Conservation (phyloP, 2,113 vertebrate genomes). For the Hippocampus abdominalis region DNA sequence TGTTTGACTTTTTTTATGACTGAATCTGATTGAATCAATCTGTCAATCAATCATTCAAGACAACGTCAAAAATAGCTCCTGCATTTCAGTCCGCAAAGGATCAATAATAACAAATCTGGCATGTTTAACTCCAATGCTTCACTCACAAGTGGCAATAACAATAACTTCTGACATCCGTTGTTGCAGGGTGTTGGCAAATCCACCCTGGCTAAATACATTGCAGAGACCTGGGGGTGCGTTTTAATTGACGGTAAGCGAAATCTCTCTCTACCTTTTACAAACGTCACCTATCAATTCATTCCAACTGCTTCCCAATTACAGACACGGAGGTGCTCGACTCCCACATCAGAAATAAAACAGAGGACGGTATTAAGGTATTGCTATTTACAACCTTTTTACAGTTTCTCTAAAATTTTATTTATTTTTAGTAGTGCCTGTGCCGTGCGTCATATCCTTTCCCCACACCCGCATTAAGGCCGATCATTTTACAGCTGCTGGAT, state of each 20-base stretch:
- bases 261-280: neutral
- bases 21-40: too few relatives aligned
- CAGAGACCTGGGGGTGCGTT: constrained; percentile 82
- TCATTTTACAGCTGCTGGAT: constrained; percentile 70
- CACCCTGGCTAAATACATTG: constrained; percentile 79
- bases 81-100: neutral
- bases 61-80: neutral
- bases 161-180: neutral
- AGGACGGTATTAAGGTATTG: constrained; percentile 78
- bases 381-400: neutral
- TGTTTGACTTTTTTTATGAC: too few relatives aligned
- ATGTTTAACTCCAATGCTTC: neutral
- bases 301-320: constrained; percentile 56
- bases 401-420: neutral
- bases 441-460: neutral
- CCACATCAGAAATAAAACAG: constrained; percentile 70
- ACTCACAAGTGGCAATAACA: neutral
- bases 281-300: neutral
- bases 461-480: neutral
- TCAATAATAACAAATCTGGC: neutral
- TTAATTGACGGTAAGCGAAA: constrained; percentile 81
- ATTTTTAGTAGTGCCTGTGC: neutral
- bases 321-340: constrained; percentile 79
- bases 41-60: too few relatives aligned
- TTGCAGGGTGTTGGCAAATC: constrained; percentile 88